Percentiles rank a stretch among this genome's conserved stretches.
Conservation (phyloP, 2,888 invertebrate genomes). For the Disparrhopalites patrizii region DNA sequence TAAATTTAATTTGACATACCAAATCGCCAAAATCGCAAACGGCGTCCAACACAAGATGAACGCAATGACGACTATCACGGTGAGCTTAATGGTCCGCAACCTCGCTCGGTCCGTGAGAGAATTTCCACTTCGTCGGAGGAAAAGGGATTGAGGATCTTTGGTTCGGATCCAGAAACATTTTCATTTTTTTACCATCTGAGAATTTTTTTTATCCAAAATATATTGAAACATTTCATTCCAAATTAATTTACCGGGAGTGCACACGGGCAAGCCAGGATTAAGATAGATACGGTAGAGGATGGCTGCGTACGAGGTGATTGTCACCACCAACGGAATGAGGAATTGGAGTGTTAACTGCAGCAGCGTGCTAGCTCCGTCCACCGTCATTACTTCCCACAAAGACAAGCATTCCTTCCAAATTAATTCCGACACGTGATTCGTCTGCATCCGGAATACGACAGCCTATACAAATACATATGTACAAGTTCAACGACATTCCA, state of each 20-base stretch:
- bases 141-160: too few relatives aligned
- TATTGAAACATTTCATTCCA: too few relatives aligned
- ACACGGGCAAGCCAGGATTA: too few relatives aligned
- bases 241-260: too few relatives aligned
- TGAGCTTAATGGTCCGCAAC: neutral
- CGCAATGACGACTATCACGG: neutral
- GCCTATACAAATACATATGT: too few relatives aligned
- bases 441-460: too few relatives aligned
- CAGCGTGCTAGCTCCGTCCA: neutral
- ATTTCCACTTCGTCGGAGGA: neutral
- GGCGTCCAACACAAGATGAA: neutral
- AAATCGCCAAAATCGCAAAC: neutral
- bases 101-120: neutral
- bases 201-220: too few relatives aligned
- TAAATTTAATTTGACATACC: neutral
- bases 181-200: too few relatives aligned
- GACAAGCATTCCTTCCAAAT: neutral
- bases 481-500: too few relatives aligned
- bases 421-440: too few relatives aligned
- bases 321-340: neutral
- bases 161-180: too few relatives aligned
- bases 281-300: conserved; percentile 1
- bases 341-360: neutral
- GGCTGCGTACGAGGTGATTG: neutral
- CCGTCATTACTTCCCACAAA: neutral